Percentiles rank a stretch among this genome's conserved stretches.
Evolutionary conservation across 2,113 vertebrate genomes (phyloP).

Genomic region (Cyanoderma ruficeps): DNA sequence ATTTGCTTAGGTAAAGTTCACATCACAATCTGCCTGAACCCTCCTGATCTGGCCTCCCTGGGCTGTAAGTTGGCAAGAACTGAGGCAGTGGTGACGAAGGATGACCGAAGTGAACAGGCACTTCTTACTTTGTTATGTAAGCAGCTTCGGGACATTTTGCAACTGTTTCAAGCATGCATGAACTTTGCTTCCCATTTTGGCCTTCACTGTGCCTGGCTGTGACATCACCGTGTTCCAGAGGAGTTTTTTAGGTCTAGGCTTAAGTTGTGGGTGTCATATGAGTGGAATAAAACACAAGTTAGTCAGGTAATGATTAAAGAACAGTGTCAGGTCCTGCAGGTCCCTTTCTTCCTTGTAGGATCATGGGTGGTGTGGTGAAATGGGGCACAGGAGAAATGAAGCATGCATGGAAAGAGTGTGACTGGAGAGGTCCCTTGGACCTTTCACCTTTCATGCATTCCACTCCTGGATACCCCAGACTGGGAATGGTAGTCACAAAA

Average conservation of each 20-base stretch:
- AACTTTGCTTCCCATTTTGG: background rate
- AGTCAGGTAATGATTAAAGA: background rate
- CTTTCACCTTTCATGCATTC: background rate
- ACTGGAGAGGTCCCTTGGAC: background rate
- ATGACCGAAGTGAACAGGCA: background rate
- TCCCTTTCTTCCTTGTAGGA: background rate
- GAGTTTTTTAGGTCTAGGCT: background rate
- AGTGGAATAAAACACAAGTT: background rate
- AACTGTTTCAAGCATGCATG: accelerated
- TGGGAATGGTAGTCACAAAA: background rate
- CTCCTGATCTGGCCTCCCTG: background rate
- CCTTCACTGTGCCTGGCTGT: accelerated
- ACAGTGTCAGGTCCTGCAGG: background rate
- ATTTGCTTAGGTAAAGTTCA: slow-evolving; percentile 13
- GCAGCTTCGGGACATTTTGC: background rate
- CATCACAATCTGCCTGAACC: background rate
- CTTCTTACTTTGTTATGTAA: background rate
- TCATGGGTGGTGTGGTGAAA: accelerated
- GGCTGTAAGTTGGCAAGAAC: background rate
- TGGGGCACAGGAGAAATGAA: background rate
- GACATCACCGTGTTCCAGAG: accelerated
- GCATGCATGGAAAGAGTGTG: background rate
- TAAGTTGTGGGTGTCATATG: background rate
- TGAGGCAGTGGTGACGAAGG: accelerated
- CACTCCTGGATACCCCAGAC: background rate